These are phyloP conservation scores for Hemaris fuciformis DNA, from an alignment of 2,888 invertebrate genomes.

Conservation along the genomic window DNA sequence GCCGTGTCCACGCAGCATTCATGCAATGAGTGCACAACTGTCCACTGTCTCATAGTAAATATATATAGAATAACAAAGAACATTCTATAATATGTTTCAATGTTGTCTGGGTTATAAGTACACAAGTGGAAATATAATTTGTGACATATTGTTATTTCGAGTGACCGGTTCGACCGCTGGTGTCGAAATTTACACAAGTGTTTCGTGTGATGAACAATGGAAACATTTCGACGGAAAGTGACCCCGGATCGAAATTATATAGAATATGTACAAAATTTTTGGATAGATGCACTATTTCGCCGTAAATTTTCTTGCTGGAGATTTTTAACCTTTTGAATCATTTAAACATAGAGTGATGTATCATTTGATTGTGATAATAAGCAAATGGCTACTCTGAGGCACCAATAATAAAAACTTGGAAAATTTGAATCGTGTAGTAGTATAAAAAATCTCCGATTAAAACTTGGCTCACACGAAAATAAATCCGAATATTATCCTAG, in stretches of 20 bases:
- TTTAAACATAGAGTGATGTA: no score
- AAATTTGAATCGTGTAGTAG: no score
- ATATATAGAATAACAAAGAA: not conserved
- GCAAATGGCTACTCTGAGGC: no score
- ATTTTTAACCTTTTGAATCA: no score
- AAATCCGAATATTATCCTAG: not conserved
- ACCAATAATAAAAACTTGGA: no score
- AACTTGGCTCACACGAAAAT: not conserved
- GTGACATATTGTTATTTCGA: conserved; percentile 28
- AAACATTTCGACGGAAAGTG: conserved; percentile 38
- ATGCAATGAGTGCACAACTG: not conserved
- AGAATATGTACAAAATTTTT: not conserved
- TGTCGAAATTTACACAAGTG: conserved; percentile 50
- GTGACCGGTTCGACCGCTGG: conserved; percentile 67
- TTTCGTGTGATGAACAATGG: conserved; percentile 38
- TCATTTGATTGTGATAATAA: no score
- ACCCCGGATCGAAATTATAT: conserved; percentile 37
- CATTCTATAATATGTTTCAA: conserved; percentile 42
- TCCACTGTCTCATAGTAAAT: not conserved
- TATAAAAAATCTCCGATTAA: not conserved
- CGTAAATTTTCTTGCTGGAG: no score
- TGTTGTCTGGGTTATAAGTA: conserved; percentile 58
- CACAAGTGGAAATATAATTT: conserved; percentile 60
- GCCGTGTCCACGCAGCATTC: no score
- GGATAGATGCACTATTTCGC: no score